These are phyloP conservation scores for Drosophila melanosoma DNA, from an alignment of 2,888 invertebrate genomes.

Conservation along the genomic window DNA sequence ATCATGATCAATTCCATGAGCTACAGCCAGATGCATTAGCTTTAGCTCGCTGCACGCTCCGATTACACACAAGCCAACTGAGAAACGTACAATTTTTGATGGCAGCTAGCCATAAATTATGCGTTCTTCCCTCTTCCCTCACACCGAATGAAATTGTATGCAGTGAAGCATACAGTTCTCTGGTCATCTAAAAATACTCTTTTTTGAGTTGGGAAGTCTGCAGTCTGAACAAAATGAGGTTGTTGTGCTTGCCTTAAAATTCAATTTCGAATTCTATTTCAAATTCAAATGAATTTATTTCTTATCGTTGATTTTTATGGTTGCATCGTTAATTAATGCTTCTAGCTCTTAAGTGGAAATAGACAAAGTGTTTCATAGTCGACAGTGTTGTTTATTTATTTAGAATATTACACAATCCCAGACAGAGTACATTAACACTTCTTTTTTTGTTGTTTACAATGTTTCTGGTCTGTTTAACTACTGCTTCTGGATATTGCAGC, in stretches of 20 bases:
- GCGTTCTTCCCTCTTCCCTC: conserved; percentile 7
- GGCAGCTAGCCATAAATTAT: conserved; percentile 68
- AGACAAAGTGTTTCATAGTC: not conserved
- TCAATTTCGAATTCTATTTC: conserved; percentile 1
- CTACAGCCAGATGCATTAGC: conserved; percentile 46
- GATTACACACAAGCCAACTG: conserved; percentile 51
- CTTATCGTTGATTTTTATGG: not conserved
- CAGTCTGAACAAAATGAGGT: conserved; percentile 38
- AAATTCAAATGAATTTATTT: conserved; percentile 4
- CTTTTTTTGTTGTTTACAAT: conserved; percentile 26
- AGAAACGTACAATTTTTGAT: conserved; percentile 46
- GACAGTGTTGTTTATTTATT: conserved; percentile 20
- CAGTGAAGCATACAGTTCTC: conserved; percentile 47
- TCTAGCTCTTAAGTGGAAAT: conserved; percentile 4
- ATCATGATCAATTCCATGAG: conserved; percentile 52
- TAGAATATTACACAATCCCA: conserved; percentile 58
- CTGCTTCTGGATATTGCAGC: conserved; percentile 52
- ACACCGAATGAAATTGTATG: conserved; percentile 9
- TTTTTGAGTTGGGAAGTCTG: conserved; percentile 40
- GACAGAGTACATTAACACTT: conserved; percentile 58
- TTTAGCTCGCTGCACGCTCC: conserved; percentile 30
- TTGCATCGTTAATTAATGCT: not conserved
- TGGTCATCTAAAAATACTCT: conserved; percentile 64
- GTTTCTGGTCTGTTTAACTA: conserved; percentile 30
- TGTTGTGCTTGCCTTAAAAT: conserved; percentile 22